Conservation (phyloP, 2,797 vertebrate species). For the Lepus oiostolus region DNA sequence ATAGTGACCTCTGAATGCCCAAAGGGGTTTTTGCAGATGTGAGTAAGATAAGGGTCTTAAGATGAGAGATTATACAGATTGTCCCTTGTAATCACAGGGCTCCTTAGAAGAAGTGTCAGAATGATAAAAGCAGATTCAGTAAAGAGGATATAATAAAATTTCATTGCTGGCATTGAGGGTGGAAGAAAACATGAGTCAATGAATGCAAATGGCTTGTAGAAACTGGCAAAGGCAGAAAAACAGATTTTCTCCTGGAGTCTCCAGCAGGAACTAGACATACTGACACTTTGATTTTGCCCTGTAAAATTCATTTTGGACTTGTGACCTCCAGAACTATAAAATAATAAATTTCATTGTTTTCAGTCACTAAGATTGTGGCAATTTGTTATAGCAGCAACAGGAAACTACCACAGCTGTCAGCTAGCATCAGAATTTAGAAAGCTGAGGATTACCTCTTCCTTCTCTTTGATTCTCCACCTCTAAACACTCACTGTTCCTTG, state of each 20-base stretch:
- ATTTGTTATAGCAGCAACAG: conserved; percentile 19
- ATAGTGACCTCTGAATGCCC: not conserved
- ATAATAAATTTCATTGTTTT: conserved; percentile 16
- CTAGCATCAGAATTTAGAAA: conserved; percentile 27
- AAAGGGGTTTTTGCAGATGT: not conserved
- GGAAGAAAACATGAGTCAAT: not conserved
- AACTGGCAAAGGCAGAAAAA: not conserved
- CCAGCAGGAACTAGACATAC: not conserved
- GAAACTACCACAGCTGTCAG: not conserved
- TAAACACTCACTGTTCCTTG: not conserved
- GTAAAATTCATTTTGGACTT: not conserved
- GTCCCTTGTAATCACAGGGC: not conserved
- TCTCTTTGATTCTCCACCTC: conserved; percentile 7
- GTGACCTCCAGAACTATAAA: not conserved
- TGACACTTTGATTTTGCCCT: not conserved
- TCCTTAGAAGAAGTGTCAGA: not conserved
- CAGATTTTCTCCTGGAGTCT: not conserved
- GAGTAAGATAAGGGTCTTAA: conserved; percentile 8
- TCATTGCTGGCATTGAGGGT: not conserved
- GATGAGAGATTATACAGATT: not conserved
- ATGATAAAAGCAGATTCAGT: not conserved
- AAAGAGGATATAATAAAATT: not conserved
- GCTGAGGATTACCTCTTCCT: not conserved
- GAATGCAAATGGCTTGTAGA: not conserved
- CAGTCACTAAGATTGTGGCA: not conserved